These are phyloP conservation scores for Daktulosphaira vitifoliae DNA, from an alignment of 1,140 invertebrate species.

Conservation along the genomic window DNA sequence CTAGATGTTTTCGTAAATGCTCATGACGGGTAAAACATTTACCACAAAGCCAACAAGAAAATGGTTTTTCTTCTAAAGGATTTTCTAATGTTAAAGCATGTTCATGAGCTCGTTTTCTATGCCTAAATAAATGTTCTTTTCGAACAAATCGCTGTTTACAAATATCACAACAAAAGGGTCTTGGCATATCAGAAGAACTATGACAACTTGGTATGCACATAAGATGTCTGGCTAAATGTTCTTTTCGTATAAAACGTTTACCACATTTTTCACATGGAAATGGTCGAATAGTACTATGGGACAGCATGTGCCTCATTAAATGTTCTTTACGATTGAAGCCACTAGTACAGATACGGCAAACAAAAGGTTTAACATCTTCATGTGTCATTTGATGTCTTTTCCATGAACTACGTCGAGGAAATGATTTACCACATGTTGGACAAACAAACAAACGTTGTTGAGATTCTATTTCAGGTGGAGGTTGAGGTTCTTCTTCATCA, in stretches of 20 bases:
- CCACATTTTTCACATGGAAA: conserved; percentile 42
- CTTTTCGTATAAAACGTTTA: conserved; percentile 43
- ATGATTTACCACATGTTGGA: conserved; percentile 40
- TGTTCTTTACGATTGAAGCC: conserved; percentile 42
- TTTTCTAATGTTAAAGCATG: conserved; percentile 32
- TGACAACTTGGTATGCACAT: conserved; percentile 39
- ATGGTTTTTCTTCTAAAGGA: conserved; percentile 36
- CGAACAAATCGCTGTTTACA: conserved; percentile 40
- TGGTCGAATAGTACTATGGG: conserved; percentile 37
- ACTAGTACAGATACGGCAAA: conserved; percentile 44
- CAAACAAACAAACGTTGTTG: conserved; percentile 38
- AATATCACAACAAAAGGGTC: conserved; percentile 42
- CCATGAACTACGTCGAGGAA: conserved; percentile 40
- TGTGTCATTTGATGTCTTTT: conserved; percentile 41
- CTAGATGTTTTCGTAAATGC: conserved; percentile 39
- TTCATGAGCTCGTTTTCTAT: conserved; percentile 38
- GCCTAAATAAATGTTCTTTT: conserved; percentile 39
- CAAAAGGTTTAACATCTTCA: conserved; percentile 45
- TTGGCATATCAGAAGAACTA: conserved; percentile 35
- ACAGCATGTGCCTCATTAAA: conserved; percentile 33
- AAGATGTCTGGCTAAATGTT: conserved; percentile 40
- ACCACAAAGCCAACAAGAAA: conserved; percentile 41
- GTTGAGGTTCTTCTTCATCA: conserved; percentile 34
- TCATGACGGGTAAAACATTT: conserved; percentile 40
- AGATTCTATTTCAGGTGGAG: conserved; percentile 28